Base-by-base conservation (phyloP, 2,797 vertebrate species). In the Rhinoraja longicauda region DNA sequence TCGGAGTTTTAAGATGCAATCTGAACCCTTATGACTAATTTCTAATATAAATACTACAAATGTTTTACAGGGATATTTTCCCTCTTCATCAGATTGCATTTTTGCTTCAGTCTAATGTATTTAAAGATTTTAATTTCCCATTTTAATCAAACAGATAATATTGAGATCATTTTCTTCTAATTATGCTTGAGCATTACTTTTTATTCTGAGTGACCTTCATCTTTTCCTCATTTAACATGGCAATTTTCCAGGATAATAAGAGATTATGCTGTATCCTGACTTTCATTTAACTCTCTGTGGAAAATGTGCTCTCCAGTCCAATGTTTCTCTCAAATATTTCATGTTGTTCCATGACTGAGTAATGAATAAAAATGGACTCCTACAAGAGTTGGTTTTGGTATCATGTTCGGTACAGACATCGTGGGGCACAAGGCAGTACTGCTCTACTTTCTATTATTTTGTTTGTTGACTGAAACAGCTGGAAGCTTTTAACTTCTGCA, bases 181-280 rank as follows among this genome's bases (percentile, higher is more conserved):
- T 19, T 9, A 70, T 90, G 88, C 19, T 72, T 92, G 73, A 39
- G 24, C 6, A 75, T 92, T 75, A 45, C 19, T 91, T 91, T 64
- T 17, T 90, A 90, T 39, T 90, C 32, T 91, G 72, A 45, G 5
- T 73, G 36, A 73, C 67, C 64, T 90, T 72, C 32, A 73, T 73
- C 39, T 88, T 88, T 91, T n/a, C 10, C 1, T 92, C 8, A 92
- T 92, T 70, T 75, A 36, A 73, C 90, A 57, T 73, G 70, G 70
- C 39, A 92, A 24, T 5, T 73, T 39, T 45, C 39, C 90, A 92
- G 70, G 70, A 29, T 88, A 9, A 39, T 13, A 67, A 29, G 70
- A 92, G 32, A 26, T 53, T 26, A 53, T 75, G 70, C 24, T 92
- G 39, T 19, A 92, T 92, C 90, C 70, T 92, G 32, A 70, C 13